These are phyloP conservation scores for Sinosuthora webbiana DNA, from an alignment of 2,113 vertebrate genomes.

Conservation along the genomic window DNA sequence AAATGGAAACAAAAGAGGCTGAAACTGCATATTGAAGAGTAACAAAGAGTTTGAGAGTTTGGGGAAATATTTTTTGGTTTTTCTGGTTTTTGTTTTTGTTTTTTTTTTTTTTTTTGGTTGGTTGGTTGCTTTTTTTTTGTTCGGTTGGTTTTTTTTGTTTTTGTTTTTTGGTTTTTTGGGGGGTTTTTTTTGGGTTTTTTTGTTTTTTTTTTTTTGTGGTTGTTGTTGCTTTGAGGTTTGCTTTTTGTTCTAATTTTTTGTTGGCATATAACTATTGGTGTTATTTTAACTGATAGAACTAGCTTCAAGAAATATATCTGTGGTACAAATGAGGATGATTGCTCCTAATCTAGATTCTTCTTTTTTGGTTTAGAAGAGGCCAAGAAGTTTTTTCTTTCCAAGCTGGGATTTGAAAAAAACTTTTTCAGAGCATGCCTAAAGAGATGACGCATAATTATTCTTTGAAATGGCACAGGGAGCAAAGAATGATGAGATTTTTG, in stretches of 20 bases:
- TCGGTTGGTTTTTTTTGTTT: neutral
- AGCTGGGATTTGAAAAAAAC: neutral
- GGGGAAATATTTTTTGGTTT: neutral
- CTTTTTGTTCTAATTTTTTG: neutral
- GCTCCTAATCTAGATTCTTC: neutral
- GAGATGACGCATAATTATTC: neutral
- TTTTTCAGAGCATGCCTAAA: neutral
- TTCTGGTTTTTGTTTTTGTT: too few species aligned
- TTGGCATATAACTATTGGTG: accelerated
- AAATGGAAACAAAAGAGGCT: neutral
- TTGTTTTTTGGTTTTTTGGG: too few species aligned
- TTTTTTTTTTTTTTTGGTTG: neutral
- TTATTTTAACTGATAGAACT: neutral
- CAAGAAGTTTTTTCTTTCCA: neutral
- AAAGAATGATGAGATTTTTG: neutral
- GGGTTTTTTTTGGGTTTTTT: too few species aligned
- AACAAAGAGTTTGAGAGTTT: neutral
- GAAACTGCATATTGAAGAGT: neutral
- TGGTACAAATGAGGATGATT: accelerated
- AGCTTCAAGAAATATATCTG: neutral
- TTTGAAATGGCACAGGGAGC: neutral
- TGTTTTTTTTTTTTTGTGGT: neutral
- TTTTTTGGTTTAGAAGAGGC: neutral
- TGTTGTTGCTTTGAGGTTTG: neutral
- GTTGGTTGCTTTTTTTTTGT: neutral